Evolutionary conservation across 2,113 vertebrate genomes (phyloP), one percentile per base, ranked within the genome.

Genomic region (Otolemur garnettii): DNA sequence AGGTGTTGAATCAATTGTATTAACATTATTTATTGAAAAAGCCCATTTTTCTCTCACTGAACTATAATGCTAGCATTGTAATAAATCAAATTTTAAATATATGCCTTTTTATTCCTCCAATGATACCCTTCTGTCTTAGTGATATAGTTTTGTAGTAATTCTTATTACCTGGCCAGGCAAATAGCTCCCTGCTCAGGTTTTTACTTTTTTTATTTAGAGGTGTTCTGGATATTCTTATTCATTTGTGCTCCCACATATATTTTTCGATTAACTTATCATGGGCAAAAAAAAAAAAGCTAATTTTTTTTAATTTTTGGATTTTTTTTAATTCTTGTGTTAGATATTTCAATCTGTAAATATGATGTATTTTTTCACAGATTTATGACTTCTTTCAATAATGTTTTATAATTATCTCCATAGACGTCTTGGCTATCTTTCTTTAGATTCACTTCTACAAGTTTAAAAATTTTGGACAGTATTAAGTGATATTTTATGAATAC

Each of bases 1-100:
- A 62, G 24, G 11, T 53, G 53, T 38, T 59, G 45, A 80, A 60
- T 2, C 15, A 75, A 45, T 57, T 57, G 21, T 82, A 35, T 38
- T 68, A 57, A 82, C 30, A 75, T 57, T 75, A 57, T 66, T 66
- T 89, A 57, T 66, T 83, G 69, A 82, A 87, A 87, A 87, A 64
- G 5, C 45, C 10, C 26, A 57, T 57, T n/a, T 59, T 74, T 89
- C 6, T 28, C 12, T 89, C 86, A 89, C 17, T 45, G 35, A 83
- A 59, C 0, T 28, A 12, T 80, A 66, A 88, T 64, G 55, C 42
- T 72, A 28, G 28, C 4, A 68, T 72, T 74, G 24, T 87, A 64
- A 38, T 53, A 82, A 33, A 64, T 88, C 19, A 87, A 62, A 42
- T 53, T 88, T 80, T 72, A 6, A 94, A 94, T 55, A 72, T 79